Base-by-base conservation (phyloP, 2,888 invertebrate species). In the Busseola fusca region DNA sequence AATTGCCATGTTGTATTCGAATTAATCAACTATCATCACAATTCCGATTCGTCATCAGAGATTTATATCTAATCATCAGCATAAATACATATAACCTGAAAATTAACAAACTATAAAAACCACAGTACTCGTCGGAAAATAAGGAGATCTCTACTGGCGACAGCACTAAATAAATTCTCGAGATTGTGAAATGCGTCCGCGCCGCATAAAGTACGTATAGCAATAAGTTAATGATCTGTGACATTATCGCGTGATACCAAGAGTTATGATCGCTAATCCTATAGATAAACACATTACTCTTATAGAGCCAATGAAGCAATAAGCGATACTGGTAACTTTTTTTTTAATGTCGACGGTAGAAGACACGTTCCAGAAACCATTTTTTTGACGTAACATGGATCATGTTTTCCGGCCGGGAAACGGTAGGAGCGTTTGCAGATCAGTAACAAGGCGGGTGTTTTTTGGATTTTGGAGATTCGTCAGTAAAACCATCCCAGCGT, bases 191-290 rank as follows among this genome's bases (percentile, higher is more conserved):
- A 80, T 64, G 76, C 72, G 67, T 16, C 60, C 30, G 80, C 76
- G 76, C 80, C 80, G 69, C 76, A 72, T 72, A 27, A 56, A 67
- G 42, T 58, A 52, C 69, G 62, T 56, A 34, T 69, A 72, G 76
- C 80, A 80, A 80, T 70, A 67, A 80, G 64, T 80, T 80, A 80
- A 80, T 80, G 80, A 63, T 80, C 80, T 76, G 80, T 76, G 80
- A 76, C 72, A 80, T 69, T 69, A 72, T 80, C 64, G 80, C 80
- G 80, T 80, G 80, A 45, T 67, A 45, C 9, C 50, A n/a, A 56
- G 68, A 80, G 54, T 65, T 67, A 80, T 42, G 64, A 67, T 60
- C 59, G 52, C 12, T 69, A 58, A 80, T 76, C 65, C 54, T 60
- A 67, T 50, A 67, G 60, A 79, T 72, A 72, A 80, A 80, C 66